A percentile compares a stretch with the other conserved stretches of the same genome.
Conservation (phyloP, 2,888 invertebrate genomes). For the Pemphredon lugubris region DNA sequence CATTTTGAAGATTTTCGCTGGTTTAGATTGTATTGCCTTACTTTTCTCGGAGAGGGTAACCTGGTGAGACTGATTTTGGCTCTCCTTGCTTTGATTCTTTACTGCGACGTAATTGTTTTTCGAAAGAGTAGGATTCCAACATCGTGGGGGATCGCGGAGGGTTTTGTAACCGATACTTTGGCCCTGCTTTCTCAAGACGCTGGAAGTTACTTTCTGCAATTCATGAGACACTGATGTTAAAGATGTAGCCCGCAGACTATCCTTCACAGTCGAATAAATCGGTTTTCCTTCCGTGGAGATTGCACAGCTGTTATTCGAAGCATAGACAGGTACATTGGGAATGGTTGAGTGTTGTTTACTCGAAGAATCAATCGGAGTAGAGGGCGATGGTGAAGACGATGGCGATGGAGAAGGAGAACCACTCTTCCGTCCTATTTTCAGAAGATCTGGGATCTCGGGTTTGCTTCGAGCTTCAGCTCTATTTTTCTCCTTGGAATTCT, state of each 20-base stretch:
- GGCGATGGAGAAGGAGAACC: constrained; percentile 55
- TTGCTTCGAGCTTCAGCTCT: constrained; percentile 73
- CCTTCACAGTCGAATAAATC: constrained; percentile 41
- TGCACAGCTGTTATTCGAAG: constrained; percentile 69
- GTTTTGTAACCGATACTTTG: constrained; percentile 83
- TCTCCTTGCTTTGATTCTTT: constrained; percentile 77
- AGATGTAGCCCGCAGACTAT: constrained; percentile 14
- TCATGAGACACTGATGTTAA: not conserved
- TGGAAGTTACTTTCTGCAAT: constrained; percentile 25
- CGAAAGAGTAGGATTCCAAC: constrained; percentile 84
- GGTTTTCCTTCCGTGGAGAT: constrained; percentile 56
- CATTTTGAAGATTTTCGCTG: constrained; percentile 84
- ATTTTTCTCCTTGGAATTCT: constrained; percentile 77
- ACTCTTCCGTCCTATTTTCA: constrained; percentile 75
- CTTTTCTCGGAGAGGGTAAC: constrained; percentile 52
- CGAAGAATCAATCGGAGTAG: constrained; percentile 17
- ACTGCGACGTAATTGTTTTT: constrained; percentile 80
- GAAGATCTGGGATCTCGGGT: constrained; percentile 76
- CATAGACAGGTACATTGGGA: constrained; percentile 76
- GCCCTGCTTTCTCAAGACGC: constrained; percentile 67
- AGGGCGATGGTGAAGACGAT: no score
- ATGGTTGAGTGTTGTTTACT: constrained; percentile 68
- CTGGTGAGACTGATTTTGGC: constrained; percentile 63
- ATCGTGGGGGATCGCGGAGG: constrained; percentile 83
- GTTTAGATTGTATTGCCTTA: constrained; percentile 78